Evolutionary conservation across 2,888 invertebrate species (phyloP), one percentile per base, ranked within the genome.

Genomic region (Microctonus brassicae): DNA sequence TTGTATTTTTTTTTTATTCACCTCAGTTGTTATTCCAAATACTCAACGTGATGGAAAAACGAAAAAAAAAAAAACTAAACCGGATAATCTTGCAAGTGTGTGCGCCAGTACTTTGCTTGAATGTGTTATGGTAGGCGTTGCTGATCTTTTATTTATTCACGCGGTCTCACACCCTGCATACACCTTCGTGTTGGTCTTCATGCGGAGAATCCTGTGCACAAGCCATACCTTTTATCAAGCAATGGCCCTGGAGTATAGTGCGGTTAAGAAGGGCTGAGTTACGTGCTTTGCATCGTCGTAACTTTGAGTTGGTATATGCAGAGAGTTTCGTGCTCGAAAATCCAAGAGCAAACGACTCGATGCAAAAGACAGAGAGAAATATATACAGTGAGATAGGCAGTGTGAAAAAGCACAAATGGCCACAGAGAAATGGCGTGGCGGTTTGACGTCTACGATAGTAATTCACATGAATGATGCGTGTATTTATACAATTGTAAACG

Each of bases 101-200:
- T 68, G 70, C 70, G 47, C 34, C 60, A 60, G 70, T 70, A 67
- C 36, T 65, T 13, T 10, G 29, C 39, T 42, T 17, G 58, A 60
- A 29, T 61, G 34, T 53, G 29, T 52, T 26, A 57, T 34, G 63
- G 52, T 63, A 57, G 29, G 72, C 68, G 66, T 68, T 65, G 67
- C 69, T 73, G 74, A 75, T 73, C 73, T 75, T 75, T 77, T 75
- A 77, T 77, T 77, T 77, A 76, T 77, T 77, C 66, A 72, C 60
- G 65, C 52, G 11, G 22, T 65, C 22, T 33, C 63, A 9, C 63
- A 47, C 42, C 5, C 17, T 33, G 9, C 20, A 17, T 61, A 20
- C 60, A 13, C 39, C 20, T 29, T 17, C 33, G 10, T 13, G 39
- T 47, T 61, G 62, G 62, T 17, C 53, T 70, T 52, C 33, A 22